Evolutionary conservation across 2,888 invertebrate species (phyloP).

Genomic region (Cephus pygmeus): DNA sequence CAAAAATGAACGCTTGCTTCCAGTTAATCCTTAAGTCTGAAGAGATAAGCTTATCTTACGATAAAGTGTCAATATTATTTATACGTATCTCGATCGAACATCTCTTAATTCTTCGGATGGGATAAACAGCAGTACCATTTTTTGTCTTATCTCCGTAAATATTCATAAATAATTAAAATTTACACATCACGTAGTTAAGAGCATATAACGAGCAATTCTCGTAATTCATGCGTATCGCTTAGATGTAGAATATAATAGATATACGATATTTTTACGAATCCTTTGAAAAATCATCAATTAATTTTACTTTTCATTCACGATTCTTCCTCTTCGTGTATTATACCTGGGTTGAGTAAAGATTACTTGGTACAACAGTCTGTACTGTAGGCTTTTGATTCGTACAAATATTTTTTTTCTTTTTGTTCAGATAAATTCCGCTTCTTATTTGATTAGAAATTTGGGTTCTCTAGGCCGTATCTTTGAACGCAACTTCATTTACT

Average conservation of each 20-base stretch:
- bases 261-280: not conserved
- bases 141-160: not conserved
- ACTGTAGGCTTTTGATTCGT: not conserved
- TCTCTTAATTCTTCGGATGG: not conserved
- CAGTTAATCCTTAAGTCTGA: not conserved
- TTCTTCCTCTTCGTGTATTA: not conserved
- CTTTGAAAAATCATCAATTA: not conserved
- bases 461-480: not conserved
- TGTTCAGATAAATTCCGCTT: not conserved
- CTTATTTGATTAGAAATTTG: not conserved
- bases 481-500: not conserved
- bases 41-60: not conserved
- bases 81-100: not conserved
- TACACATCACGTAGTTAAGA: not conserved
- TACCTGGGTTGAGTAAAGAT: not conserved
- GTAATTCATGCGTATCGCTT: not conserved
- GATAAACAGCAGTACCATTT: not conserved
- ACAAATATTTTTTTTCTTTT: not conserved
- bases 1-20: not conserved
- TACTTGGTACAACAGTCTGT: not conserved
- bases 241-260: not conserved
- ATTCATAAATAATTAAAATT: not conserved
- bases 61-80: not conserved
- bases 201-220: not conserved
- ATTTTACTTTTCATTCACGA: not conserved